Base-by-base conservation (phyloP, 2,888 invertebrate genomes). In the Drosophila flavopinicola region DNA sequence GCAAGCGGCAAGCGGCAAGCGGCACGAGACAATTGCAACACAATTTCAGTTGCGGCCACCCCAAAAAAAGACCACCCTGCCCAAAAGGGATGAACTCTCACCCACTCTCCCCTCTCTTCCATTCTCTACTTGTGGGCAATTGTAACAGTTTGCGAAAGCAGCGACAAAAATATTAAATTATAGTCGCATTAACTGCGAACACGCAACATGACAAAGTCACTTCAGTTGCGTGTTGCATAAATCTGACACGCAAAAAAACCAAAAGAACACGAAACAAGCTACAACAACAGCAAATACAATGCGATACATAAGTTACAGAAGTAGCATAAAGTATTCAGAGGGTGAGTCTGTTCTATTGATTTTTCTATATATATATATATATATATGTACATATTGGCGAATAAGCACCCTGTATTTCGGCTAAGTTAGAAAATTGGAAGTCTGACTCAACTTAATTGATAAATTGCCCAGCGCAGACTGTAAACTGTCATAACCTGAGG, bases 101-200 rank as follows among this genome's bases (percentile, higher is more conserved):
- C 3, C 33, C 44, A 23, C 20, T 33, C 27, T 15, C 37, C 35
- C 27, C 39, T 30, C 20, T 7, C 49, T 23, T 6, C 33, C 44
- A 23, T 20, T 33, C 27, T 15, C 37, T 10, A n/a, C 4, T 13
- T 6, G 7, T 13, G 33, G 42, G 29, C 48, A 59, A 66, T 66
- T 73, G 75, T 66, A 58, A 78, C 67, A 64, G 75, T 73, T 75
- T 68, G 73, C 69, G 47, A 63, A 79, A 59, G 65, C 41, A 63
- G 48, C 61, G 48, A 42, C 32, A 59, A 56, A 74, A 75, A 80
- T 84, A 80, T 80, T 84, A 80, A 84, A 80, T 80, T 80, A 84
- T 84, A 84, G 74, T 85, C 80, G 61, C 80, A 80, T 80, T 80
- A 85, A 76, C 76, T 78, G 69, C 65, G 56, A 76, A 66, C 80